Evolutionary conservation across 1,140 invertebrate species (phyloP).

Genomic region (Aricia agestis): DNA sequence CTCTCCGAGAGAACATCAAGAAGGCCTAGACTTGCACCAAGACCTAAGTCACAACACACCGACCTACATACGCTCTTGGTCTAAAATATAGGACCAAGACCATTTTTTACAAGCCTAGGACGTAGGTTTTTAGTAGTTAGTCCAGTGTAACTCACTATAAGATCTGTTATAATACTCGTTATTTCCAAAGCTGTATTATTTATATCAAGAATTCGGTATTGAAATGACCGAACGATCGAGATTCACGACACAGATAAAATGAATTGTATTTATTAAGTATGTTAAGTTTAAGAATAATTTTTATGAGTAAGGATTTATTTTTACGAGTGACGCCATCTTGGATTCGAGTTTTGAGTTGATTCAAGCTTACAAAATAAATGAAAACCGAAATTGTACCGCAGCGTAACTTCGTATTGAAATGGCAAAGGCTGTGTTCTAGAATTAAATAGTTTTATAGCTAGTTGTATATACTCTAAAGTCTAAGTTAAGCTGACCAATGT

Average conservation of each 20-base stretch:
- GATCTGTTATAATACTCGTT: constrained; percentile 1
- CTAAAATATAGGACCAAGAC: too few species aligned
- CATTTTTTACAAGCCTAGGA: too few species aligned
- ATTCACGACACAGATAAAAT: too few species aligned
- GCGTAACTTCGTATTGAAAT: constrained; percentile 16
- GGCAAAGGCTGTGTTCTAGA: constrained; percentile 16
- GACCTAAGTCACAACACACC: constrained; percentile 36
- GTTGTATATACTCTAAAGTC: constrained; percentile 5
- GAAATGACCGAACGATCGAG: neutral
- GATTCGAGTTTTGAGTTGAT: too few species aligned
- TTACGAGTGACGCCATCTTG: too few species aligned
- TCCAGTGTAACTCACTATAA: neutral
- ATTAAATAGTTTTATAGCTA: neutral
- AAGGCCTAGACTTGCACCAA: constrained; percentile 38
- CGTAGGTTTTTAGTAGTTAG: neutral
- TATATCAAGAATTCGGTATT: neutral
- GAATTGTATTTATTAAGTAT: too few species aligned
- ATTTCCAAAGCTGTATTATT: constrained; percentile 10
- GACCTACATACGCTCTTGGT: too few species aligned
- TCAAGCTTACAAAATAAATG: too few species aligned
- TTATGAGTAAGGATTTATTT: too few species aligned
- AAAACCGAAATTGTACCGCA: neutral
- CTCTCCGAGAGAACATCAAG: constrained; percentile 81
- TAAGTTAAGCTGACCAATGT: neutral
- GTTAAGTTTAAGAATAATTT: neutral